These are phyloP conservation scores for Tenthredo distinguenda DNA, from an alignment of 2,888 invertebrate species.

Conservation along the genomic window DNA sequence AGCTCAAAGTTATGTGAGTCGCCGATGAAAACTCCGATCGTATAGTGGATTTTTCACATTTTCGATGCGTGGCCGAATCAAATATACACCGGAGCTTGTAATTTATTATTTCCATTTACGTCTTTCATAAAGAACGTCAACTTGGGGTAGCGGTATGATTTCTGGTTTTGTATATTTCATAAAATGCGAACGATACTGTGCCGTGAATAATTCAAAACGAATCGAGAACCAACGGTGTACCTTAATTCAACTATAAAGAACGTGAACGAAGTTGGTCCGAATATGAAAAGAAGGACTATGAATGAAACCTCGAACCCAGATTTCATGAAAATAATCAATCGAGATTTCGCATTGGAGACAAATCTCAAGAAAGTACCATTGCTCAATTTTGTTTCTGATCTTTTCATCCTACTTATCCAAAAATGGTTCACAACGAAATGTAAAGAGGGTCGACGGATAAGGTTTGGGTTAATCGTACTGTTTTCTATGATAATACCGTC, in stretches of 20 bases:
- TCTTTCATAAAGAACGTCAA: slow-evolving; percentile 2
- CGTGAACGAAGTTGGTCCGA: background rate
- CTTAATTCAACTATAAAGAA: background rate
- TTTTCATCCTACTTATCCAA: too few species aligned
- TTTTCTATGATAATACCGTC: too few species aligned
- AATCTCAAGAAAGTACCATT: background rate
- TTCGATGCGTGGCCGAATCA: background rate
- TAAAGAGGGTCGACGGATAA: too few species aligned
- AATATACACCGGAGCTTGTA: background rate
- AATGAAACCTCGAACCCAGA: background rate
- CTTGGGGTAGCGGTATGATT: background rate
- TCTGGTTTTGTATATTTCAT: background rate
- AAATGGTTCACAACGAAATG: too few species aligned
- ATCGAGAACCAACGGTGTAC: background rate
- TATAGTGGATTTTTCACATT: slow-evolving; percentile 2
- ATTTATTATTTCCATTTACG: background rate
- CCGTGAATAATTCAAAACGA: background rate
- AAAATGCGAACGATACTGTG: background rate
- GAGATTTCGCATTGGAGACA: background rate
- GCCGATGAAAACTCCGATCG: background rate
- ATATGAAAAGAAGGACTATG: background rate
- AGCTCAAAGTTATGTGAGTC: background rate
- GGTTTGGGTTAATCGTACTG: too few species aligned
- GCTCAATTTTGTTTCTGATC: too few species aligned
- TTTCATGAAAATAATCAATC: background rate